A percentile compares a stretch with the other conserved stretches of the same genome.
These are phyloP conservation scores for Muntiacus muntjak DNA, from an alignment of 2,113 vertebrate genomes.

Conservation along the genomic window DNA sequence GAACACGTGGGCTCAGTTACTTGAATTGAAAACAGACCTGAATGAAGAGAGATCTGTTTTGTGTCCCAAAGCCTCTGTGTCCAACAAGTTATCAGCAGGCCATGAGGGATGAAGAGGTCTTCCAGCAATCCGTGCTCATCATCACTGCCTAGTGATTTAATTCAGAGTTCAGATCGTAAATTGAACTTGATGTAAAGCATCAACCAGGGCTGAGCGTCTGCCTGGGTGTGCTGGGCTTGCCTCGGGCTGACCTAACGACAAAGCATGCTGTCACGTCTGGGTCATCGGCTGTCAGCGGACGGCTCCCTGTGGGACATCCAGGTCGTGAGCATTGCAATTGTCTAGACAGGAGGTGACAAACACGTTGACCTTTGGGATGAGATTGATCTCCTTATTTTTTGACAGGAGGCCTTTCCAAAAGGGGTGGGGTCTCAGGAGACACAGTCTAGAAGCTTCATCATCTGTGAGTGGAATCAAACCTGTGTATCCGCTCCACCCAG, in stretches of 20 bases:
- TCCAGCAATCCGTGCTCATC: slow-evolving; percentile 45
- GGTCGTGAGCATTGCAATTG: slow-evolving; percentile 38
- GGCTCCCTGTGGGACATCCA: slow-evolving; percentile 56
- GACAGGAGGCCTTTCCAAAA: slow-evolving; percentile 61
- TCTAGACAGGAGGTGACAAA: slow-evolving; percentile 75
- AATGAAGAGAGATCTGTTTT: slow-evolving; percentile 42
- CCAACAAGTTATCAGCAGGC: slow-evolving; percentile 56
- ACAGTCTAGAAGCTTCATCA: slow-evolving; percentile 30
- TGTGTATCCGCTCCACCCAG: slow-evolving; percentile 26
- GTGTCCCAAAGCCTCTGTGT: not conserved
- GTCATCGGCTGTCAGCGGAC: slow-evolving; percentile 49
- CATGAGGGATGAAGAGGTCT: slow-evolving; percentile 43
- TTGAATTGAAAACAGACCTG: slow-evolving; percentile 57
- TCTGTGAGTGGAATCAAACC: slow-evolving; percentile 36
- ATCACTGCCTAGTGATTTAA: slow-evolving; percentile 61
- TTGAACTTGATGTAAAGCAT: slow-evolving; percentile 56
- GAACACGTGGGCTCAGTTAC: slow-evolving; percentile 13
- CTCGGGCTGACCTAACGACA: slow-evolving; percentile 31
- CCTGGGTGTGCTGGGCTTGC: slow-evolving; percentile 54
- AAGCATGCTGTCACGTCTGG: slow-evolving; percentile 65
- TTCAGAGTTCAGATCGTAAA: slow-evolving; percentile 40
- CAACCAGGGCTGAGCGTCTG: slow-evolving; percentile 45
- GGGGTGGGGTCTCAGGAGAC: not conserved
- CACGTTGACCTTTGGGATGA: slow-evolving; percentile 58
- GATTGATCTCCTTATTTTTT: slow-evolving; percentile 58